These are phyloP conservation scores for Ochropacha duplaris DNA, from an alignment of 2,888 invertebrate species.

Conservation along the genomic window DNA sequence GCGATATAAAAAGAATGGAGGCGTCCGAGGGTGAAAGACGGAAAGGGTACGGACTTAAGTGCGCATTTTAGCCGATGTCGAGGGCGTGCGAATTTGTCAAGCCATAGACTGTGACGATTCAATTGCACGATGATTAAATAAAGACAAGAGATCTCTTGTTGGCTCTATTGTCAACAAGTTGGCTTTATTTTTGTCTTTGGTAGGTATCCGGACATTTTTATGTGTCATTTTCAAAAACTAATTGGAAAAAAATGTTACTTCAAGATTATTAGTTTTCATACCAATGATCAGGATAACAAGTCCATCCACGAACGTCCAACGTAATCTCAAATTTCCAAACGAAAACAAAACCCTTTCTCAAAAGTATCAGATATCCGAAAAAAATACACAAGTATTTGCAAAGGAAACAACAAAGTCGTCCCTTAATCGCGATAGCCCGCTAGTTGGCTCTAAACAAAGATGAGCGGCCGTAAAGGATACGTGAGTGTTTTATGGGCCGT, in stretches of 20 bases:
- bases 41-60: constrained; percentile 78
- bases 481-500: constrained; percentile 66
- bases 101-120: constrained; percentile 70
- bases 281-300: not conserved
- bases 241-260: too few relatives aligned
- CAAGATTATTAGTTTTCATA: too few relatives aligned
- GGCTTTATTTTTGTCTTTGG: constrained; percentile 14
- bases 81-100: constrained; percentile 82
- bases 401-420: constrained; percentile 11
- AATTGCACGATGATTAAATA: constrained; percentile 77
- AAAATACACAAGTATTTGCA: not conserved
- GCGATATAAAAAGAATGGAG: constrained; percentile 81
- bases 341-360: not conserved
- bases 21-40: constrained; percentile 80
- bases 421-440: constrained; percentile 45
- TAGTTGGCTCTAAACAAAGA: constrained; percentile 69
- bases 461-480: constrained; percentile 49
- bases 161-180: constrained; percentile 45
- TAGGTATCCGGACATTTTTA: not conserved
- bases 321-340: not conserved
- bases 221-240: not conserved
- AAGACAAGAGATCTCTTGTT: constrained; percentile 66
- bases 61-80: constrained; percentile 78
- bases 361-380: not conserved
- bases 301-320: not conserved